Evolutionary conservation across 2,888 invertebrate species (phyloP).

Genomic region (Linnaemya vulpina): DNA sequence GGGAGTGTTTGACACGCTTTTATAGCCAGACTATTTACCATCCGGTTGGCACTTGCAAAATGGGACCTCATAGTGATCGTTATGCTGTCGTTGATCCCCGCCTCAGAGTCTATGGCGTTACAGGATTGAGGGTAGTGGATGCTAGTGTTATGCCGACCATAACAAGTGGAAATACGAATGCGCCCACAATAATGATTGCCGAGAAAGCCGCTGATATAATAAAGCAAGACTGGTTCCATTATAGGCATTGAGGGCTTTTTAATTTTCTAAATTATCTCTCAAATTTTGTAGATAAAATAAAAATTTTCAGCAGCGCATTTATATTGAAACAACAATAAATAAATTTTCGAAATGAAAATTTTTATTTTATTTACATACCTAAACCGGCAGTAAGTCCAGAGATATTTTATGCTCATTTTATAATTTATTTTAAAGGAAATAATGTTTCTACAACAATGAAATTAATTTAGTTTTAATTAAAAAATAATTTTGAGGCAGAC

Average conservation of each 20-base stretch:
- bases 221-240: conserved; percentile 87
- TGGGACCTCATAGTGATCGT: conserved; percentile 87
- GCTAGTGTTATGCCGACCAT: conserved; percentile 93
- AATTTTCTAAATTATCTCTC: not conserved
- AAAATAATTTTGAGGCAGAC: too few relatives aligned
- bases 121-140: conserved; percentile 89
- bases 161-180: conserved; percentile 91
- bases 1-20: conserved; percentile 89
- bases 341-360: too few relatives aligned
- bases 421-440: not conserved
- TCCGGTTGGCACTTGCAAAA: conserved; percentile 91
- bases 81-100: conserved; percentile 89
- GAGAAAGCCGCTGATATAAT: conserved; percentile 93
- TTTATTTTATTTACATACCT: too few relatives aligned
- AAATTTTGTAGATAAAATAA: too few relatives aligned
- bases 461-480: too few relatives aligned
- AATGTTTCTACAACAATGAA: too few relatives aligned
- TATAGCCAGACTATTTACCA: conserved; percentile 92
- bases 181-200: conserved; percentile 92
- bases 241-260: conserved; percentile 10
- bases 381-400: too few relatives aligned
- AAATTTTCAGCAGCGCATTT: too few relatives aligned
- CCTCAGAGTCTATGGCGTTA: conserved; percentile 87
- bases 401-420: not conserved
- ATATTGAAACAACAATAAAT: too few relatives aligned